phyloP scores from a whole-genome alignment of 2,888 invertebrate genomes.

The Pharmacophagus antenor region DNA sequence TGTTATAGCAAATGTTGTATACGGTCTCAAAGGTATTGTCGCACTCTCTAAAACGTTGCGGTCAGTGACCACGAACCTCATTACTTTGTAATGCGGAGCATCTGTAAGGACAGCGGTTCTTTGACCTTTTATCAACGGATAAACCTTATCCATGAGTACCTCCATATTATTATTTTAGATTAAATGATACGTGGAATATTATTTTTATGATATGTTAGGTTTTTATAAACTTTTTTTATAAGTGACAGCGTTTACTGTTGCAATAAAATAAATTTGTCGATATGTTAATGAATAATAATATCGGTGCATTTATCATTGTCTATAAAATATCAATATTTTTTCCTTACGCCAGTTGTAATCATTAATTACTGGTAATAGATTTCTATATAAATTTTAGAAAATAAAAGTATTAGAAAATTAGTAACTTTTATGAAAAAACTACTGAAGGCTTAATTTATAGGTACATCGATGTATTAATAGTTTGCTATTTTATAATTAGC shows the following conservation, averaged over 20 bases:
- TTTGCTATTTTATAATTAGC: too few relatives aligned
- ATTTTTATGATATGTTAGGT: neutral
- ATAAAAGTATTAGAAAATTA: too few relatives aligned
- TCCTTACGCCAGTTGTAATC: too few relatives aligned
- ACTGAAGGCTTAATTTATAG: too few relatives aligned
- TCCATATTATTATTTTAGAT: neutral
- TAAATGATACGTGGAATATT: neutral
- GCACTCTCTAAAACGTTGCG: constrained; percentile 52
- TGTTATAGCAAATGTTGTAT: constrained; percentile 36
- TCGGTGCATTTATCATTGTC: too few relatives aligned
- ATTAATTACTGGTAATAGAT: too few relatives aligned
- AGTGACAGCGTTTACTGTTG: neutral
- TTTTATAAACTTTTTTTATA: neutral
- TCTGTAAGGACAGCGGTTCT: constrained; percentile 17
- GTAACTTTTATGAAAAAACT: too few relatives aligned
- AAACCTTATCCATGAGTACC: constrained; percentile 2
- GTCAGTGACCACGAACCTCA: constrained; percentile 55
- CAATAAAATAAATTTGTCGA: neutral
- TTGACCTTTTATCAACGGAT: constrained; percentile 27
- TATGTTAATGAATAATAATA: too few relatives aligned
- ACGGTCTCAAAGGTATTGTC: constrained; percentile 47
- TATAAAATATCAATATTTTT: too few relatives aligned
- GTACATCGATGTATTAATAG: too few relatives aligned
- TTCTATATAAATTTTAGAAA: too few relatives aligned
- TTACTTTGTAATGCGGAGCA: constrained; percentile 41